Conservation (phyloP, 2,888 invertebrate species). For the Andrena camellia region DNA sequence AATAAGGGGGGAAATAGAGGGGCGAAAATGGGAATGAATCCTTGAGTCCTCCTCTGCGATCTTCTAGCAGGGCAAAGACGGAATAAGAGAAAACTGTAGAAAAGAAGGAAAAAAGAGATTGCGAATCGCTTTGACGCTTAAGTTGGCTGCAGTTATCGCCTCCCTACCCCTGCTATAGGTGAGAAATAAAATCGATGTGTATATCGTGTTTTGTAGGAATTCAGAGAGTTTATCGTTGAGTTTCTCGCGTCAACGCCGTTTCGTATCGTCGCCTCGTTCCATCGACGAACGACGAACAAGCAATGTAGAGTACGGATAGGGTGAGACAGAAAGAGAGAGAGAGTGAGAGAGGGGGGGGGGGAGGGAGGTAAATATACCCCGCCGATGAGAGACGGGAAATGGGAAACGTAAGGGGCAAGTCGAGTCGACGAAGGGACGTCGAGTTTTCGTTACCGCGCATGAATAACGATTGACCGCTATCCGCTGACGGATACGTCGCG, state of each 20-base stretch:
- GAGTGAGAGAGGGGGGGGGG: neutral
- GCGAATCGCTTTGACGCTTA: constrained; percentile 27
- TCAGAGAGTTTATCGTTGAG: constrained; percentile 20
- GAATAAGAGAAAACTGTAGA: neutral
- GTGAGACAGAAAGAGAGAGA: neutral
- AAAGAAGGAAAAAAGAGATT: neutral
- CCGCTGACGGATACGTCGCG: constrained; percentile 16
- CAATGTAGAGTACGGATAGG: neutral
- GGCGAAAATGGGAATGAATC: neutral
- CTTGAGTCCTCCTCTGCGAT: neutral
- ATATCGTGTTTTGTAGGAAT: constrained; percentile 44
- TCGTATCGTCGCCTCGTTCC: constrained; percentile 24
- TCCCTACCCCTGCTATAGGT: neutral
- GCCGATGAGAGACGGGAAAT: neutral
- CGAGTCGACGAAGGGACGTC: constrained; percentile 32
- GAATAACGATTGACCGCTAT: constrained; percentile 53
- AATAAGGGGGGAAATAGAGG: neutral
- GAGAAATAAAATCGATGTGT: constrained; percentile 9
- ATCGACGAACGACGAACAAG: neutral
- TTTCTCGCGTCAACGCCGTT: constrained; percentile 25
- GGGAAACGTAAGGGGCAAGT: neutral
- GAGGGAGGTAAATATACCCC: constrained; percentile 1
- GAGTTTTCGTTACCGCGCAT: constrained; percentile 45
- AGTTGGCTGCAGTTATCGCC: constrained; percentile 1
- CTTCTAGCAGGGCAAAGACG: neutral